Base-by-base conservation (phyloP, 2,797 vertebrate species). In the Clarias laeviceps region DNA sequence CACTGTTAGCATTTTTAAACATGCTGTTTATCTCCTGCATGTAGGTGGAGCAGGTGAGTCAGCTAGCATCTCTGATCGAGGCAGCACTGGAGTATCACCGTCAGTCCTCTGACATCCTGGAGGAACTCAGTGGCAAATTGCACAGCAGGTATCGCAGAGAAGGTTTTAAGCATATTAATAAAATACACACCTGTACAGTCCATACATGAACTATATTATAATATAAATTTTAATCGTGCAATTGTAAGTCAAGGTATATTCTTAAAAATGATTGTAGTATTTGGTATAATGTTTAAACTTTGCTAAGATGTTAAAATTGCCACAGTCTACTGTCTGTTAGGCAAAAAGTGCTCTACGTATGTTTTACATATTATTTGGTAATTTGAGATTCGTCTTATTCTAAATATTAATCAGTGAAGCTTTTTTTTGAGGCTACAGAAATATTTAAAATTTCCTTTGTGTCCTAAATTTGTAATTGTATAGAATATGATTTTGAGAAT, bases 21-120 rank as follows among this genome's bases (percentile, higher is more conserved):
- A 1, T 29, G 3, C 20, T 64, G 18, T 59, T 29, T 56, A 29
- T 65, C 27, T 9, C 4, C 20, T 78, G 24, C 74, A 85, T 92
- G 77, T 88, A 99, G 97, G 94, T 98, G 90, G 98, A 99, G 84
- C 97, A 98, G 93, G 97, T 97, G 85, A 96, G 95, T 90, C 97
- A 99, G 93, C 88, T 99, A 90, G 92, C 96, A 0, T 95, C 96
- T 34, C 95, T 99, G 82, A 92, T 97, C 20, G 96, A 97, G 91
- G 97, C 97, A 0, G 95, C 96, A 0, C 80, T 97, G 69, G 96
- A 96, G 88, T 99, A 97, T 90, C 98, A 99, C 89, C 94, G 90
- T 34, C 97, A 96, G 92, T 96, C 97, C 0, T 85, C 93, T 17
- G 94, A 96, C 57, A 97, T 99, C 89, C 92, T 99, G 92, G 94